Evolutionary conservation across 2,888 invertebrate genomes (phyloP).

Genomic region (Sphaerophoria taeniata): DNA sequence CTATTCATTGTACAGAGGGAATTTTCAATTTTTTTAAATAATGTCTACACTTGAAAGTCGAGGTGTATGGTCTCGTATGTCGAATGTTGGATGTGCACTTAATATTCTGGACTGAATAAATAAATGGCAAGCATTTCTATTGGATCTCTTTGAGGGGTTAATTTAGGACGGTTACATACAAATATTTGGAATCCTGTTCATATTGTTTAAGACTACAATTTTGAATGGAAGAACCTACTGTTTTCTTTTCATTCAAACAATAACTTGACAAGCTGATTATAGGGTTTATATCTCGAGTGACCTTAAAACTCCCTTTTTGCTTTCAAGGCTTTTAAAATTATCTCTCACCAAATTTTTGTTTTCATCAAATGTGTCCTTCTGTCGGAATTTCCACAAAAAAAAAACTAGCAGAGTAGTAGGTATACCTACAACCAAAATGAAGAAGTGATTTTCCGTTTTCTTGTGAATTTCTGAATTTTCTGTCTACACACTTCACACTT

Average conservation of each 20-base stretch:
- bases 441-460: too few relatives aligned
- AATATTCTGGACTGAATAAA: constrained; percentile 9
- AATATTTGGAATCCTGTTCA: neutral
- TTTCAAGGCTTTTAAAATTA: too few relatives aligned
- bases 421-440: too few relatives aligned
- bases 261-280: too few relatives aligned
- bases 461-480: neutral
- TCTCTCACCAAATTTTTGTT: too few relatives aligned
- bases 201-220: neutral
- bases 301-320: too few relatives aligned
- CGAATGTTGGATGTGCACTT: neutral
- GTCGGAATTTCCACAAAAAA: too few relatives aligned
- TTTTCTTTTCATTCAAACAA: neutral
- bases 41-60: neutral
- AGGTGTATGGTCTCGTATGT: neutral
- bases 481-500: neutral
- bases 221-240: too few relatives aligned
- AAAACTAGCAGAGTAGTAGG: too few relatives aligned
- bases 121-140: neutral
- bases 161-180: neutral
- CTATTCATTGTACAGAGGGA: neutral
- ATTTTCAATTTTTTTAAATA: constrained; percentile 10
- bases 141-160: neutral
- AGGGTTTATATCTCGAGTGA: too few relatives aligned
- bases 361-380: too few relatives aligned